Base-by-base conservation (phyloP, 2,113 vertebrate genomes). In the Muscicapa adusta region DNA sequence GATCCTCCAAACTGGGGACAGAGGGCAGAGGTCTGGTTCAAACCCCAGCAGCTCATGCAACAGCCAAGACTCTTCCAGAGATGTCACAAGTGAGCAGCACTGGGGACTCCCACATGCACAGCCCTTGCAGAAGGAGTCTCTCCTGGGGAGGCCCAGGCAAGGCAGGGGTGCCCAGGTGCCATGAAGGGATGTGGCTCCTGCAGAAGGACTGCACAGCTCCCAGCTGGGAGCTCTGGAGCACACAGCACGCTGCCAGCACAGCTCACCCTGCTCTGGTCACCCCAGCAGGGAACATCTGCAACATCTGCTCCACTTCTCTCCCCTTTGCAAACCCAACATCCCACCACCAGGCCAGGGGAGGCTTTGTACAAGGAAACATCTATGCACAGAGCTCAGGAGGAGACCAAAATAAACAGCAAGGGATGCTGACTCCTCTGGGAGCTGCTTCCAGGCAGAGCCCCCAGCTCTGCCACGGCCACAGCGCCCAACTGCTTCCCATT, bases 41-140 rank as follows among this genome's bases (percentile, higher is more conserved):
- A 78, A 82, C 3, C 66, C 77, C 94, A 89, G 89, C 6, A 87
- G 73, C 34, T 72, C 81, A 34, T 15, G 50, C 10, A 10, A 40
- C 54, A 92, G 70, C 40, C 86, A 77, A 50, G 43, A 81, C 22
- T 7, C 25, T 62, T 48, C 33, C 10, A 2, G 38, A 62, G 48
- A 67, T 48, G 40, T 9, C 40, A 47, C 54, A 25, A 53, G 34
- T 2, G 14, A 84, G 57, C 3, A 16, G 19, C 54, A n/a, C 0
- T 0, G 8, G 24, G 42, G 22, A 38, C 54, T 56, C 5, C 4
- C 17, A n/a, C 47, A 5, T 0, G 8, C 0, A 0, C 61, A 58
- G 34, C 56, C 34, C 62, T 56, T 15, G 11, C 26, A 58, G 60
- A 36, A 36, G 36, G 5, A 36, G n/a, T 7, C 31, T 23, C 4